Base-by-base conservation (phyloP, 2,113 vertebrate species). In the Platysteira castanea region DNA sequence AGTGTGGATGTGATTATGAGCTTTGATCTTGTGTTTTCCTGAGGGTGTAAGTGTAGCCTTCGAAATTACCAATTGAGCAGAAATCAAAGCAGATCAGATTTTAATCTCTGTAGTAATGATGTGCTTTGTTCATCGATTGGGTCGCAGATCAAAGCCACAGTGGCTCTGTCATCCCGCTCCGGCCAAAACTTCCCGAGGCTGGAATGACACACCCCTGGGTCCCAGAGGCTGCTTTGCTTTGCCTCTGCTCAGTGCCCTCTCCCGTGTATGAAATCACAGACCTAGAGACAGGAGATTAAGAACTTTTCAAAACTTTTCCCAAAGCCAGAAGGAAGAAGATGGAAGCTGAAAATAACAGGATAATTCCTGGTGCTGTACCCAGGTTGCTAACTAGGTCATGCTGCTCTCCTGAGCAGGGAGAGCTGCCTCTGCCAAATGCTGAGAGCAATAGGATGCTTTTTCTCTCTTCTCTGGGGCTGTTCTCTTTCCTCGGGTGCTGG, bases 11-110 rank as follows among this genome's bases (percentile, higher is more conserved):
- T 67, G 93, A 81, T 90, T 74, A 46, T n/a, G 56, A 63, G 95
- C 96, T 97, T 95, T 97, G 95, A 96, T 95, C 94, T 91, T n/a
- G 47, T 84, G 59, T 93, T 95, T 92, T 96, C 95, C 96, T 94
- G 59, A 74, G 93, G 94, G 94, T 84, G 65, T 47, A 35, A 95
- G 80, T 63, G 83, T 74, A 96, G 94, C 80, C 91, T 90, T 84
- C 84, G 7, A 94, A 90, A 84, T 93, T 52, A 92, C 80, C 84
- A 86, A 53, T 68, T 71, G 87, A 96, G 90, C 92, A 86, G 56
- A 60, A 96, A 94, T 96, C 96, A 96, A 95, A 97, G 93, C 76
- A 64, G 88, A 90, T 95, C 84, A 69, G 94, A 94, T 94, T 87
- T 91, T 95, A 96, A 96, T 95, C 94, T 97, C 89, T 54, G 67